Evolutionary conservation across 2,797 vertebrate genomes (phyloP).

Genomic region (Melanogrammus aeglefinus): DNA sequence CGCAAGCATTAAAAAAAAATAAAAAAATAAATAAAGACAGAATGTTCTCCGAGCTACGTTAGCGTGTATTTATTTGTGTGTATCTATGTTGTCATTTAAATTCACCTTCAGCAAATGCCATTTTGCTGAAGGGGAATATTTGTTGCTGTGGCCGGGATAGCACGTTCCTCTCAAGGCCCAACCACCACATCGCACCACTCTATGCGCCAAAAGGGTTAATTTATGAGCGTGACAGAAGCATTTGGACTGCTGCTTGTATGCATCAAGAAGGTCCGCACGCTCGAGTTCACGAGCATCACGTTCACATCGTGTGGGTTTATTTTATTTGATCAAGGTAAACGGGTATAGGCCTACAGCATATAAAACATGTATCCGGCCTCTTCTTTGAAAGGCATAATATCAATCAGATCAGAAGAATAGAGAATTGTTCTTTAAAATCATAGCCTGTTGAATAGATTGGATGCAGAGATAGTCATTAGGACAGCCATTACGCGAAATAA

Average conservation of each 20-base stretch:
- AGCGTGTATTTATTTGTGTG: conserved; percentile 45
- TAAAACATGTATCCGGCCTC: neutral
- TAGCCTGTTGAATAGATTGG: neutral
- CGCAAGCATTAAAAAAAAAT: conserved; percentile 36
- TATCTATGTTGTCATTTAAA: conserved; percentile 5
- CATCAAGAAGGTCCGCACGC: conserved; percentile 26
- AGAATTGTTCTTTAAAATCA: neutral
- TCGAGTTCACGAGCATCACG: neutral
- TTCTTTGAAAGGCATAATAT: neutral
- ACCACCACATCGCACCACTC: conserved; percentile 1
- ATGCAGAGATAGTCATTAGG: neutral
- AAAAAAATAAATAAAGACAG: conserved; percentile 40
- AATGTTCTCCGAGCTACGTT: conserved; percentile 24
- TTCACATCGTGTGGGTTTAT: neutral
- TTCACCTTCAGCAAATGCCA: no score
- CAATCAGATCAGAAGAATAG: neutral
- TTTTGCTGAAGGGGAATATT: no score
- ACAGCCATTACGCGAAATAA: neutral
- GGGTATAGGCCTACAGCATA: neutral
- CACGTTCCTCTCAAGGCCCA: neutral
- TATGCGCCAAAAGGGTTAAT: conserved; percentile 46
- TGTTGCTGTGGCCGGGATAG: neutral
- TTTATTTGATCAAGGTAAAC: neutral
- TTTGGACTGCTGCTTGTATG: conserved; percentile 18
- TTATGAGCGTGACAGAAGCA: conserved; percentile 26